phyloP scores from a whole-genome alignment of 1,140 invertebrate genomes.

The Meloidogyne floridensis region DNA sequence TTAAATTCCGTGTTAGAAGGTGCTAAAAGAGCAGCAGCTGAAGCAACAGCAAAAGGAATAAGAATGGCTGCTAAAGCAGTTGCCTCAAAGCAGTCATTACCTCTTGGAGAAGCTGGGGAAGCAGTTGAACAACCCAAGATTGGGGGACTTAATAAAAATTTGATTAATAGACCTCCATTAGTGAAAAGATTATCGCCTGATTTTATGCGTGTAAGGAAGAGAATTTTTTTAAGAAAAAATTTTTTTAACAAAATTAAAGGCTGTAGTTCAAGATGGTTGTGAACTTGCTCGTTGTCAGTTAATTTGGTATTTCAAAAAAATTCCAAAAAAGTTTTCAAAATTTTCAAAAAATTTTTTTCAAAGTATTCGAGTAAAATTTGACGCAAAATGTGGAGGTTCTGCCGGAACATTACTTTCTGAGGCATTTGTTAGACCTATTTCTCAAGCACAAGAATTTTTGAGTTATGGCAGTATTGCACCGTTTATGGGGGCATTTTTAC shows the following conservation, averaged over 20 bases:
- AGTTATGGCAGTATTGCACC: slow-evolving; percentile 26
- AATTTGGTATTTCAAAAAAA: slow-evolving; percentile 21
- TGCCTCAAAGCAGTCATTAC: neutral
- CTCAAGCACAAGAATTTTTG: slow-evolving; percentile 33
- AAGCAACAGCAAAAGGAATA: slow-evolving; percentile 14
- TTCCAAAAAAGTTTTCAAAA: neutral
- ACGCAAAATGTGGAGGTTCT: slow-evolving; percentile 35
- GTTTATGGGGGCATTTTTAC: slow-evolving; percentile 35
- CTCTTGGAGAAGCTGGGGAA: neutral
- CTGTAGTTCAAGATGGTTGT: slow-evolving; percentile 36
- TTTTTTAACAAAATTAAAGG: neutral
- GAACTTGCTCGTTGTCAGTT: slow-evolving; percentile 32
- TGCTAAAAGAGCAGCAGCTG: neutral
- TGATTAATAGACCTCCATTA: slow-evolving; percentile 6
- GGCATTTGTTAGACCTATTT: slow-evolving; percentile 36
- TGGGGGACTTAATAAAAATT: slow-evolving; percentile 9
- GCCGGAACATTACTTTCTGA: slow-evolving; percentile 36
- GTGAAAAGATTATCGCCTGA: slow-evolving; percentile 16
- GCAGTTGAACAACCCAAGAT: neutral
- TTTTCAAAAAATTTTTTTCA: neutral
- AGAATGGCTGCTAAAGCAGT: neutral
- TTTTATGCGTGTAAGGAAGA: slow-evolving; percentile 16
- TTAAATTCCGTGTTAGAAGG: neutral
- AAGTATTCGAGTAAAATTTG: slow-evolving; percentile 32
- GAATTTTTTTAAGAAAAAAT: neutral